Base-by-base conservation (phyloP, 2,888 invertebrate genomes). In the Chelonus formosanus region DNA sequence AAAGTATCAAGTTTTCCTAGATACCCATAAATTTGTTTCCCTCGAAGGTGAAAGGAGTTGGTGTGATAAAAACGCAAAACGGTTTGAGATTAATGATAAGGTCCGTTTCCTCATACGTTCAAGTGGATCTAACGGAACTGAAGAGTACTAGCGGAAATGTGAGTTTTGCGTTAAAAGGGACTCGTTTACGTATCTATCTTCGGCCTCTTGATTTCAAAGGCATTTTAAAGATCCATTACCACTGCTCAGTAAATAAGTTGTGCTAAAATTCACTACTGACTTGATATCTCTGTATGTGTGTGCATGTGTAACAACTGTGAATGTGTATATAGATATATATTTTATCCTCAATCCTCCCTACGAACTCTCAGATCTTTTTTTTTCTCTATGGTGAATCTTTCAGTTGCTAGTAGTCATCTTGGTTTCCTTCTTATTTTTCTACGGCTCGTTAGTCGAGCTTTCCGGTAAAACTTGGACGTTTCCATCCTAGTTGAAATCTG, bases 41-140 rank as follows among this genome's bases (percentile, higher is more conserved):
- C 52, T 32, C 44, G 62, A 36, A 52, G 53, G 52, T 52, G 32
- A 45, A 48, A 45, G 55, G n/a, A 36, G 36, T 53, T 48, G 20
- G 50, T 65, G 68, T 71, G 76, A 77, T 77, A 74, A 50, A 71
- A 78, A 78, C 78, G 64, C 62, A 48, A 64, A n/a, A 44, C 20
- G 5, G 68, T 65, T 8, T 8, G 69, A 74, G 75, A 76, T 77
- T 53, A 59, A 43, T 65, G 79, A 78, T 78, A 80, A 76, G 71
- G 68, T 67, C 71, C 56, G 73, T 73, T 75, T 70, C 70, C 67
- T 71, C 65, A 62, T 65, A 67, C 64, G 55, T 52, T 54, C 56
- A 68, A 63, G 68, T 69, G 20, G 20, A 35, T 47, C 20, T 62
- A 32, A 40, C n/a, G 3, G 56, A 48, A 52, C 32, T 40, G 70